Conservation (phyloP, 2,113 vertebrate genomes). For the Corynorhinus townsendii region DNA sequence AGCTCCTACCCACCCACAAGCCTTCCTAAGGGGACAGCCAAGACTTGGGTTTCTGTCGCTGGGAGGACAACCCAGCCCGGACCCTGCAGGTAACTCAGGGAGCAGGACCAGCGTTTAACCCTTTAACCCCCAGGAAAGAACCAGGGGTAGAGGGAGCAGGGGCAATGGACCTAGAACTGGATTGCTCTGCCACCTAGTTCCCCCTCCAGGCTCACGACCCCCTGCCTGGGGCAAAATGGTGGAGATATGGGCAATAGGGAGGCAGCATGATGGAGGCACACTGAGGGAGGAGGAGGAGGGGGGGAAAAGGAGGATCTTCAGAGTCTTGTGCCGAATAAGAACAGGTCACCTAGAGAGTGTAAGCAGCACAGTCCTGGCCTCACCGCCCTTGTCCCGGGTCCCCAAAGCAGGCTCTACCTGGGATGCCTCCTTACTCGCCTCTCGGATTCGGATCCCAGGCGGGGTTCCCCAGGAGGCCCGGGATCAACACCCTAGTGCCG, state of each 20-base stretch:
- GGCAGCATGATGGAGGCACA: not conserved
- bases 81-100: not conserved
- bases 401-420: not conserved
- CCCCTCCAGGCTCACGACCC: not conserved
- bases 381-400: not conserved
- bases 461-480: not conserved
- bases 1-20: not conserved
- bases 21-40: not conserved
- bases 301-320: not conserved
- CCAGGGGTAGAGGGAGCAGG: not conserved
- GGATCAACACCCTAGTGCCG: not conserved
- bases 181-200: not conserved
- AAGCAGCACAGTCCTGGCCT: not conserved
- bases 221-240: conserved; percentile 41
- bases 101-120: not conserved
- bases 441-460: not conserved
- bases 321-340: not conserved
- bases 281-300: too few species aligned
- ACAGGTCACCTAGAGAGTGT: not conserved
- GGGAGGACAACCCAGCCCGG: not conserved
- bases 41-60: not conserved
- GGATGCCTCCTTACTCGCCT: not conserved
- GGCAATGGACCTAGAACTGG: not conserved
- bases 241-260: not conserved
- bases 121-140: not conserved